phyloP scores from a whole-genome alignment of 2,113 vertebrate genomes.

The Centropus bengalensis region DNA sequence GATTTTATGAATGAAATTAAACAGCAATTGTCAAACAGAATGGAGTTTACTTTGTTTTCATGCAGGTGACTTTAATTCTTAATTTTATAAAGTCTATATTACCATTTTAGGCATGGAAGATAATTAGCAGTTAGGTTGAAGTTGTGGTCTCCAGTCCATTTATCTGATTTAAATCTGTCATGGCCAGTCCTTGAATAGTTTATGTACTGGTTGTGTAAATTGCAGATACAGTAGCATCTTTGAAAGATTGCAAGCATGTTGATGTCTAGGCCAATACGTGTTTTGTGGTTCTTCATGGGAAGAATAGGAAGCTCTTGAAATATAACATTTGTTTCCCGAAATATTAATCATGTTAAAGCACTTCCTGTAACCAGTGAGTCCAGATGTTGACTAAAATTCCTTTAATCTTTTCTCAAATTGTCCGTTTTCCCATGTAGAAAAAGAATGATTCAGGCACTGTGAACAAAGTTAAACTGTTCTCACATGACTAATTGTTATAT shows the following conservation, averaged over 20 bases:
- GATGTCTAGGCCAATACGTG: background rate
- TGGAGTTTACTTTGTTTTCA: background rate
- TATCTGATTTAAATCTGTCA: background rate
- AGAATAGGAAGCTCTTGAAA: background rate
- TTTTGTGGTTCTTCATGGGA: background rate
- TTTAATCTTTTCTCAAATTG: background rate
- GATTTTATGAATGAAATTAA: background rate
- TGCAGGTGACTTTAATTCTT: background rate
- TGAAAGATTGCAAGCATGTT: background rate
- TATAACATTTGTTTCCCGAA: background rate
- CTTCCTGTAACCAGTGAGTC: background rate
- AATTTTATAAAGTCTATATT: background rate
- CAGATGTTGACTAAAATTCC: background rate
- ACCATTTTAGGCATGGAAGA: background rate
- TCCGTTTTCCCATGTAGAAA: background rate
- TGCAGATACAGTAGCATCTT: background rate
- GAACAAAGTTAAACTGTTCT: background rate
- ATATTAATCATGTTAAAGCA: background rate
- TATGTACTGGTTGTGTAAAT: fast-evolving
- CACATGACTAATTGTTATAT: background rate
- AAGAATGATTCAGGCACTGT: background rate
- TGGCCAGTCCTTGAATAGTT: background rate
- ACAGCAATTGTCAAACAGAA: background rate
- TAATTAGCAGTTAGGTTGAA: background rate
- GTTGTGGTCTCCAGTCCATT: background rate